Base-by-base conservation (phyloP, 2,797 vertebrate genomes). In the Ceyx erithaca region DNA sequence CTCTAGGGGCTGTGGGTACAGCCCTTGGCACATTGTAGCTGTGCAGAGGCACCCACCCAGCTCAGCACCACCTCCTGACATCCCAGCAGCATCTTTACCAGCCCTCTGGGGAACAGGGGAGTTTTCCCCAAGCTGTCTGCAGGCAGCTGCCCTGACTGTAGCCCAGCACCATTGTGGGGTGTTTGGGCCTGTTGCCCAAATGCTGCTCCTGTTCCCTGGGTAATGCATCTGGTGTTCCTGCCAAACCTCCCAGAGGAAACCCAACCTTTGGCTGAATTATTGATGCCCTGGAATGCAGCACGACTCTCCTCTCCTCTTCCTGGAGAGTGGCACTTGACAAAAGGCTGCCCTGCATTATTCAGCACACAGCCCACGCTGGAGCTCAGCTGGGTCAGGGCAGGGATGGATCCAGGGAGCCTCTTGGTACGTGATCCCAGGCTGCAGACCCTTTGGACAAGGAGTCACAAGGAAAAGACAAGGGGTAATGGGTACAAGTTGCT, bases 221-320 rank as follows among this genome's bases (percentile, higher is more conserved):
- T 87, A 87, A 92, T 52, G 93, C 71, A 43, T 52, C 80, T 67
- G 46, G 14, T 3, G 0, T 75, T 89, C 83, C 45, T 59, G 89
- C 91, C 81, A 84, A 72, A 80, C 70, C 80, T 96, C 66, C 59
- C 78, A 37, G 75, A 94, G 90, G 97, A 97, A 97, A 97, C 89
- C 66, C 78, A 92, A 96, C 82, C 92, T 94, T 94, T 93, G 93
- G 80, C 92, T 98, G 91, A 97, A 98, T 98, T 97, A 98, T 98
- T 97, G 94, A 98, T 97, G 93, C 77, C 66, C 61, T 82, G 83
- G 93, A 78, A 92, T 81, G 93, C 93, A 57, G 95, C 86, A 90
- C 1, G 3, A 5, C 71, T 87, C 87, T 88, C 46, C 71, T 87
- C 85, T 88, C 46, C 55, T 90, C 94, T 91, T 93, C 83, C 87